Evolutionary conservation across 2,113 vertebrate species (phyloP).

Genomic region (Oreochromis aureus): DNA sequence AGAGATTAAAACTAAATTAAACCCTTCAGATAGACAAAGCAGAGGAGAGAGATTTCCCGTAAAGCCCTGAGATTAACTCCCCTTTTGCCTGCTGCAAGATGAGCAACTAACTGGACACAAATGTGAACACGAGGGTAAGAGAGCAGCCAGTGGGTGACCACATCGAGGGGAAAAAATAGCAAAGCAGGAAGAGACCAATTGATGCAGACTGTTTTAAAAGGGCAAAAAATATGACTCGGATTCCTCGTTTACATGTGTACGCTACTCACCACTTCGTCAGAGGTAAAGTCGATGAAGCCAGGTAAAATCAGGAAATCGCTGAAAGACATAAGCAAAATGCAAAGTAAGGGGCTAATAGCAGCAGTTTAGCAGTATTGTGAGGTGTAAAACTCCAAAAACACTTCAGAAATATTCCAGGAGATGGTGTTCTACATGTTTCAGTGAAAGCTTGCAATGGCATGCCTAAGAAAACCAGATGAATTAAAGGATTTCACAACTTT

Average conservation of each 20-base stretch:
- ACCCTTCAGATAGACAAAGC: not conserved
- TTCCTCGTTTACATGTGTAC: not conserved
- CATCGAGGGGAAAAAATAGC: slow-evolving; percentile 32
- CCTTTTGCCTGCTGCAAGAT: not conserved
- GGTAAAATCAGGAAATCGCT: slow-evolving; percentile 72
- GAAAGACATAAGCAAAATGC: slow-evolving; percentile 50
- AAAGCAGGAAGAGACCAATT: not conserved
- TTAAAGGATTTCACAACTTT: not conserved
- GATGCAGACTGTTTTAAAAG: not conserved
- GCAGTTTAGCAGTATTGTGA: not conserved
- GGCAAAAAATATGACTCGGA: not conserved
- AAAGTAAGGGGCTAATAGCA: not conserved
- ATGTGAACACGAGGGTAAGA: slow-evolving; percentile 29
- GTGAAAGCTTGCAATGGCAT: not conserved
- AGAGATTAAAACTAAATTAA: slow-evolving; percentile 24
- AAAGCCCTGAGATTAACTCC: slow-evolving; percentile 34
- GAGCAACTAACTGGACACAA: slow-evolving; percentile 10
- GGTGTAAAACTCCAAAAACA: not conserved
- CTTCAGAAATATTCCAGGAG: not conserved
- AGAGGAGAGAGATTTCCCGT: slow-evolving; percentile 24
- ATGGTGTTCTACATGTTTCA: not conserved
- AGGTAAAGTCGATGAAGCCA: slow-evolving; percentile 70
- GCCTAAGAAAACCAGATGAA: not conserved
- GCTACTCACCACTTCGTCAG: slow-evolving; percentile 69
- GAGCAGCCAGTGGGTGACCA: slow-evolving; percentile 22